Conservation (phyloP, 1,140 invertebrate species). For the Bombus confusus region DNA sequence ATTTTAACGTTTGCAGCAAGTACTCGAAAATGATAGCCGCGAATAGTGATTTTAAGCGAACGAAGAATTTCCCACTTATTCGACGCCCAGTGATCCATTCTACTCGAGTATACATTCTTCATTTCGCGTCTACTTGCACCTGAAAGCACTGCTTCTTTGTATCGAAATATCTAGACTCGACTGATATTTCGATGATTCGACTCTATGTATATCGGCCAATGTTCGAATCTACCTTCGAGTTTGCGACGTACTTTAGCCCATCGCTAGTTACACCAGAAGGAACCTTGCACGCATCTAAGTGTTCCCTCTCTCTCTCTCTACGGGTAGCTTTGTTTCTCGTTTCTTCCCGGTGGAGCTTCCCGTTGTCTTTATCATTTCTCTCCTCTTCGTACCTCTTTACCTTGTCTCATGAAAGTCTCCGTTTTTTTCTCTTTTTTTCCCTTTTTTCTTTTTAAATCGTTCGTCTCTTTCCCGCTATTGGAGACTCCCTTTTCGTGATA, state of each 20-base stretch:
- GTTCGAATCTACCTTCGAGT: too few species aligned
- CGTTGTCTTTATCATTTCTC: slow-evolving; percentile 50
- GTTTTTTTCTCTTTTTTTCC: slow-evolving; percentile 41
- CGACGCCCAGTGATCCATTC: too few species aligned
- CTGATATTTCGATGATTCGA: too few species aligned
- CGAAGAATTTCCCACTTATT: too few species aligned
- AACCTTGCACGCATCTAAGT: slow-evolving; percentile 71
- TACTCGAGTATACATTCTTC: too few species aligned
- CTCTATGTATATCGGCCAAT: neutral
- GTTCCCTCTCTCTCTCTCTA: slow-evolving; percentile 53
- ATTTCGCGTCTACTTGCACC: too few species aligned
- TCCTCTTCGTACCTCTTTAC: slow-evolving; percentile 53
- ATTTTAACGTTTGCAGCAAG: too few species aligned
- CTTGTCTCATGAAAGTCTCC: slow-evolving; percentile 36
- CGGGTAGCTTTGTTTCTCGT: slow-evolving; percentile 1
- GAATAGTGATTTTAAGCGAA: too few species aligned
- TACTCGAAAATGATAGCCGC: too few species aligned
- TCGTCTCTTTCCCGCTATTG: slow-evolving; percentile 18
- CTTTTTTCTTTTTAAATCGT: slow-evolving; percentile 51
- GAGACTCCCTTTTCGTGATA: slow-evolving; percentile 32
- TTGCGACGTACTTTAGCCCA: neutral
- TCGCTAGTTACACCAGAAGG: slow-evolving; percentile 64
- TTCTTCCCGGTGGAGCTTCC: neutral
- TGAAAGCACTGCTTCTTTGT: too few species aligned
- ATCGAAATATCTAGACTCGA: too few species aligned